phyloP scores from a whole-genome alignment of 2,113 vertebrate genomes.

The Dasypus novemcinctus region DNA sequence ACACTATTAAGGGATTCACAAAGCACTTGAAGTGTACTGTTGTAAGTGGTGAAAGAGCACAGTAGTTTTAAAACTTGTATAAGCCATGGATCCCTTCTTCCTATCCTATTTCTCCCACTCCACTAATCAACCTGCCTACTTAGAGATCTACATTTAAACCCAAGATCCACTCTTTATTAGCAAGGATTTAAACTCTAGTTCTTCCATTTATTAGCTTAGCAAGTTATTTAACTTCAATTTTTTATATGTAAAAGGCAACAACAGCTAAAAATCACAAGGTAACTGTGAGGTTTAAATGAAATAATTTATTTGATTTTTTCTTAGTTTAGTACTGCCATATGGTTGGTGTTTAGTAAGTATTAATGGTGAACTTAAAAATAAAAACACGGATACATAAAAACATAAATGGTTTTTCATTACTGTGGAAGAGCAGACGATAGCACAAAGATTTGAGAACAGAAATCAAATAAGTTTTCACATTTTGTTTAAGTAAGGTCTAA shows the following conservation, averaged over 20 bases:
- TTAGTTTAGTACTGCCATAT: background rate
- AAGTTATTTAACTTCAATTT: constrained; percentile 22
- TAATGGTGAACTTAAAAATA: constrained; percentile 21
- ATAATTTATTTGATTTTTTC: constrained; percentile 17
- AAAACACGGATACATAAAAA: background rate
- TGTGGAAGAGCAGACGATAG: background rate
- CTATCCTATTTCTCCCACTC: background rate
- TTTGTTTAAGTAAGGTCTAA: background rate
- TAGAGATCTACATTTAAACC: background rate
- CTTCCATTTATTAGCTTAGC: background rate
- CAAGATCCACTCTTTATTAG: background rate
- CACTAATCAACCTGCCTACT: background rate
- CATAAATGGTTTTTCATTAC: background rate
- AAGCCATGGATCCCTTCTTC: background rate
- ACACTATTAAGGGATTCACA: background rate
- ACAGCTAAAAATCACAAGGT: background rate
- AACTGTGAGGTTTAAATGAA: constrained; percentile 12
- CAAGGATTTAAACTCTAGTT: background rate
- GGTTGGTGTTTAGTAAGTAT: background rate
- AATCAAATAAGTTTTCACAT: background rate
- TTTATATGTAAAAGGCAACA: background rate
- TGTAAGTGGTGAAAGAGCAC: background rate
- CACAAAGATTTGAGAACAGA: background rate
- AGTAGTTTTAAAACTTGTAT: background rate
- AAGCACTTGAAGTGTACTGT: background rate